Evolutionary conservation across 1,140 invertebrate genomes (phyloP).

Genomic region (Parapsyche elsis): DNA sequence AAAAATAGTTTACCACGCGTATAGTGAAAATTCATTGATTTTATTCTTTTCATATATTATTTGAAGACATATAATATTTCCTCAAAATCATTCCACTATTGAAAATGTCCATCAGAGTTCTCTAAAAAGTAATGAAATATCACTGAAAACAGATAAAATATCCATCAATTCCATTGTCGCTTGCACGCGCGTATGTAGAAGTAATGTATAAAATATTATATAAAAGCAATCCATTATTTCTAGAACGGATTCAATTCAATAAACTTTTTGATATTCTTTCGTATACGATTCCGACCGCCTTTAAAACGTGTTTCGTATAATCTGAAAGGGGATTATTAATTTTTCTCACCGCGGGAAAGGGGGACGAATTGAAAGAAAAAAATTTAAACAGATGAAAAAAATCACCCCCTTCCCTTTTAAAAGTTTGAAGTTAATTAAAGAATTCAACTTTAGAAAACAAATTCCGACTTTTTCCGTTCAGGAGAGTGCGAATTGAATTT

Average conservation of each 20-base stretch:
- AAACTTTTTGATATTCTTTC: neutral
- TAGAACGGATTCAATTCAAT: neutral
- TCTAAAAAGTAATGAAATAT: neutral
- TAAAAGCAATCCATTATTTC: neutral
- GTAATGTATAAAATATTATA: neutral
- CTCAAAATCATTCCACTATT: too few species aligned
- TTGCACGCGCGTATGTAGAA: neutral
- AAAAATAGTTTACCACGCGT: too few species aligned
- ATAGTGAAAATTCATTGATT: too few species aligned
- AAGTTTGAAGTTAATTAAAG: neutral
- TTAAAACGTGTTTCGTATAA: neutral
- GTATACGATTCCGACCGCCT: neutral
- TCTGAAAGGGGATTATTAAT: neutral
- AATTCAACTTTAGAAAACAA: constrained; percentile 14
- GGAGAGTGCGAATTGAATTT: neutral
- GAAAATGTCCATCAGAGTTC: too few species aligned
- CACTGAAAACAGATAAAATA: neutral
- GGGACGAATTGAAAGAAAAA: neutral
- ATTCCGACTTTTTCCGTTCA: neutral
- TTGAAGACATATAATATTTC: too few species aligned
- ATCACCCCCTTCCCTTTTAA: neutral
- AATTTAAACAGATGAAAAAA: neutral
- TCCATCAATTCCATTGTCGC: neutral
- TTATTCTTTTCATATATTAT: too few species aligned
- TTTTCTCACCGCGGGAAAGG: neutral